Evolutionary conservation across 2,113 vertebrate species (phyloP).

Genomic region (Ciconia stormi): DNA sequence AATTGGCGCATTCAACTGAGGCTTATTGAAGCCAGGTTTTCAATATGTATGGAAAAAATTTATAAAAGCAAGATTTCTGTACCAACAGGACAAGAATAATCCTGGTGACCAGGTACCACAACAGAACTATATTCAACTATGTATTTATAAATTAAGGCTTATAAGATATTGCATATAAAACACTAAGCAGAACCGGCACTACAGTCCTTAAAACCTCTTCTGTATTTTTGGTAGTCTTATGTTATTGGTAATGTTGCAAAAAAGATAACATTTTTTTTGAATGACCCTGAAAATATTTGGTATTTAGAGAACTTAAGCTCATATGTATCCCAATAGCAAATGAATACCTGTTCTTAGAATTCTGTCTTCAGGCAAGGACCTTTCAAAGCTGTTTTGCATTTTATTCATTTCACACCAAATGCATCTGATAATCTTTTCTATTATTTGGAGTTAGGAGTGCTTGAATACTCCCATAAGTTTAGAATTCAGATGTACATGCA

Average conservation of each 20-base stretch:
- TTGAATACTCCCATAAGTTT: constrained; percentile 25
- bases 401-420: constrained; percentile 65
- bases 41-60: background rate
- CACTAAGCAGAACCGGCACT: background rate
- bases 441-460: constrained; percentile 49
- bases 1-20: background rate
- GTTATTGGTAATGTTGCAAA: background rate
- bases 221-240: background rate
- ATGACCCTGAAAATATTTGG: background rate
- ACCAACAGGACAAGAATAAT: background rate
- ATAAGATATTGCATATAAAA: background rate
- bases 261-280: background rate
- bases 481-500: constrained; percentile 34
- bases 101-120: background rate
- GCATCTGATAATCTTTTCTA: constrained; percentile 54
- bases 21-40: background rate
- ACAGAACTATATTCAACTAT: background rate
- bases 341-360: constrained; percentile 13
- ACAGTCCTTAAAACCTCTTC: background rate
- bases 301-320: constrained; percentile 20
- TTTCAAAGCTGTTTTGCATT: constrained; percentile 61
- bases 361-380: constrained; percentile 38
- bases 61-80: background rate
- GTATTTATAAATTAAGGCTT: background rate
- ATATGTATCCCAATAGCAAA: background rate